phyloP scores from a whole-genome alignment of 2,888 invertebrate genomes.

The Stomorhina lunata region DNA sequence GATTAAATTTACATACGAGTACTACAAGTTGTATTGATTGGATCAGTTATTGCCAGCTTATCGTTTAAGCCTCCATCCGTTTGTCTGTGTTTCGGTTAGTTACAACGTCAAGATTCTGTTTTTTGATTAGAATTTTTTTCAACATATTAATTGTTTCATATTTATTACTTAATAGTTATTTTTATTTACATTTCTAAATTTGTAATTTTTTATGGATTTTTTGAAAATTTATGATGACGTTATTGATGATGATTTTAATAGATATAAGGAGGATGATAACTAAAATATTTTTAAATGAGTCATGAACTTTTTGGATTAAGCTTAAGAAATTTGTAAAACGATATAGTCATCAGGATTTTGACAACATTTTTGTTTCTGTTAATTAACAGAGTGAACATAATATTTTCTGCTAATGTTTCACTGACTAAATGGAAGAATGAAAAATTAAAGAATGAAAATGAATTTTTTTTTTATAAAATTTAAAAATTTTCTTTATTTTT shows the following conservation, averaged over 20 bases:
- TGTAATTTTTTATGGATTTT: slow-evolving; percentile 28
- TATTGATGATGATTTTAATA: background rate
- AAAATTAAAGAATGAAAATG: background rate
- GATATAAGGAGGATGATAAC: background rate
- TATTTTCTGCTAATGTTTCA: too few relatives aligned
- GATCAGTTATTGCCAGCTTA: slow-evolving; percentile 8
- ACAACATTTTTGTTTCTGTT: too few relatives aligned
- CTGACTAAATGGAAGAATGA: too few relatives aligned
- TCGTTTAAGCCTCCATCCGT: too few relatives aligned
- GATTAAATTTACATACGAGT: slow-evolving; percentile 28
- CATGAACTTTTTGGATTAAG: background rate
- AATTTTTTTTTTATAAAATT: background rate
- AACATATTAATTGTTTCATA: slow-evolving; percentile 23
- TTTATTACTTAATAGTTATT: too few relatives aligned
- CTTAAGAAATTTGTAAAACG: too few relatives aligned
- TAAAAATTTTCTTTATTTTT: background rate
- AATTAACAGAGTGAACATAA: too few relatives aligned
- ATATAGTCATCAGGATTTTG: too few relatives aligned
- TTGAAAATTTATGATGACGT: slow-evolving; percentile 39
- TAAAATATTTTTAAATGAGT: background rate
- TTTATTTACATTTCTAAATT: slow-evolving; percentile 27
- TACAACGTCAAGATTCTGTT: slow-evolving; percentile 13
- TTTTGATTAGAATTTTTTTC: slow-evolving; percentile 4
- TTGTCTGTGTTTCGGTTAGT: background rate
- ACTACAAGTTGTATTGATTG: background rate